Base-by-base conservation (phyloP, 2,888 invertebrate genomes). In the Ochlodes sylvanus region DNA sequence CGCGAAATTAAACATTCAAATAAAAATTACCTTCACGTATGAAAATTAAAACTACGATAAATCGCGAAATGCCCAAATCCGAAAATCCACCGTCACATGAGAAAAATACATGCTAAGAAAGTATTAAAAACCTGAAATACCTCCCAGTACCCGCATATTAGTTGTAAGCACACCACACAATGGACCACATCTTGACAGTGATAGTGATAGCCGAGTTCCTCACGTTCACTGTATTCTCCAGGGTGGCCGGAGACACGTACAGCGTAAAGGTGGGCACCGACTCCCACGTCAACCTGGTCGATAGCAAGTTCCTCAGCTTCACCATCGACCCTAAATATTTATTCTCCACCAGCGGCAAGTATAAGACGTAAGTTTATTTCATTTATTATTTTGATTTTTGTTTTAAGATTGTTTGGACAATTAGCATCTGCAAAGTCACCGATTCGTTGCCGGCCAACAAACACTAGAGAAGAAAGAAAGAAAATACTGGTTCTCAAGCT, bases 231-330 rank as follows among this genome's bases (percentile, higher is more conserved):
- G n/a, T 77, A 50, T 55, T 73, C 7, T 41, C 44, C 47, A 56
- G 70, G 64, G 76, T 73, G 0, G 61, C 55, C 64, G 85, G 84
- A 0, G 90, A 94, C 58, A 94, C 95, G 12, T 90, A 94, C 27
- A 85, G 85, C 63, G 93, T 95, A 65, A 94, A 93, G 73, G 87
- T 97, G 47, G 94, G 94, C 70, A 94, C 94, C 0, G 95, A 95
- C 73, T 94, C 94, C 71, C 94, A 95, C 27, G 85, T 95, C 7
- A 95, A 96, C 74, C 81, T 94, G 69, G 95, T 96, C 1, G 95
- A 95, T 77, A 95, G 95, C 62, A 95, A 94, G 77, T 97, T 97
- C 82, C 84, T 97, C 14, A 97, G 97, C 84, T 94, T 97, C 72
- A 95, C 96, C 0, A 88, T 97, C 7, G 96, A 96, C 78, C 97